A percentile compares a stretch with the other conserved stretches of the same genome.
Evolutionary conservation across 2,888 invertebrate genomes (phyloP).

Genomic region (Tromatobia lineatoria): DNA sequence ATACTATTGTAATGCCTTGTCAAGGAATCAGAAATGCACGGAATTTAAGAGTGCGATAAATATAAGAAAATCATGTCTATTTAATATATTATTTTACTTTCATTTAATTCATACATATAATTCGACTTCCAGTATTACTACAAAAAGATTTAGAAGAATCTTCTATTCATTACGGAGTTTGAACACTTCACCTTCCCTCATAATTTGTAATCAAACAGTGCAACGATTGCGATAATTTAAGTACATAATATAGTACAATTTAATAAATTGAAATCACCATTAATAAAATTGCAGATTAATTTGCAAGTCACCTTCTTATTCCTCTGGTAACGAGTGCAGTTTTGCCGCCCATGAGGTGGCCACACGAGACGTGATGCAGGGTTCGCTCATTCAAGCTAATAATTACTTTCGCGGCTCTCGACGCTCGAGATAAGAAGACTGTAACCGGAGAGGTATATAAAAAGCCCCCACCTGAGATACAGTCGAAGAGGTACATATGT

Average conservation of each 20-base stretch:
- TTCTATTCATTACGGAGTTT: neutral
- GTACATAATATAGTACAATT: neutral
- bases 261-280: neutral
- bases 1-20: no score
- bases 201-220: neutral
- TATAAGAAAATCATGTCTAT: no score
- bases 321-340: slow-evolving; percentile 1
- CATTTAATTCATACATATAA: neutral
- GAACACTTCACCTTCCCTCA: neutral
- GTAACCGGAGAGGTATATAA: slow-evolving; percentile 35
- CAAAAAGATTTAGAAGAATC: no score
- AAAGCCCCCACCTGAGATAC: slow-evolving; percentile 16
- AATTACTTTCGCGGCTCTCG: slow-evolving; percentile 36
- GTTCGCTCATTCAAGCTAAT: slow-evolving; percentile 32
- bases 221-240: neutral
- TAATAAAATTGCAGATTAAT: neutral
- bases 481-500: slow-evolving; percentile 27
- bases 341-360: neutral
- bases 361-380: slow-evolving; percentile 17
- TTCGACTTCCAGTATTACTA: neutral
- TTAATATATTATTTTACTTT: no score
- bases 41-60: no score
- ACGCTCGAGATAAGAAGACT: slow-evolving; percentile 27
- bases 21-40: no score
- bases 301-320: neutral